Evolutionary conservation across 2,113 vertebrate genomes (phyloP).

Genomic region (Cinclus cinclus): DNA sequence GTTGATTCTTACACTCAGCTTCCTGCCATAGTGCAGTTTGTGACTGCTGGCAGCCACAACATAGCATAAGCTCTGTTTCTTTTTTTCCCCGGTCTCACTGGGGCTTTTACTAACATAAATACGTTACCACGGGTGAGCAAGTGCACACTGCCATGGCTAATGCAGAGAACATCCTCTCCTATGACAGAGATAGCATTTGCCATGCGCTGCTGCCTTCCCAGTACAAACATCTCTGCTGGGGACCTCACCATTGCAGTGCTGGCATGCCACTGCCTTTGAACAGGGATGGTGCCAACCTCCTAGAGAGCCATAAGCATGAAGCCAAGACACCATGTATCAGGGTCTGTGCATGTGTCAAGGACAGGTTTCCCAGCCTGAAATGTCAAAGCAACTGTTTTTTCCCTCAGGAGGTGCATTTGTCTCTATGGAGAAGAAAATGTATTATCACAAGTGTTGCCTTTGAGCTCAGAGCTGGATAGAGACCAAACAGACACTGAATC

Average conservation of each 20-base stretch:
- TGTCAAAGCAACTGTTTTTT: constrained; percentile 21
- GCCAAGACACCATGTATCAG: background rate
- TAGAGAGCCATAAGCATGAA: background rate
- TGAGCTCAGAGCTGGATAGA: constrained; percentile 45
- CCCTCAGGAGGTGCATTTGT: constrained; percentile 49
- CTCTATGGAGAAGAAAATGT: constrained; percentile 51
- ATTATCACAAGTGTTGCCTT: constrained; percentile 50
- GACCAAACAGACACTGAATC: constrained; percentile 33
- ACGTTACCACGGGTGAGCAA: background rate
- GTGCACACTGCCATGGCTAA: background rate
- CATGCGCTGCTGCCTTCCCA: background rate
- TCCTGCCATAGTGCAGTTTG: background rate
- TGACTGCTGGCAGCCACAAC: constrained; percentile 31
- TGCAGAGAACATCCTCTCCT: background rate
- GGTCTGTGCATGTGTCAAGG: constrained; percentile 16
- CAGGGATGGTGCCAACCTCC: background rate
- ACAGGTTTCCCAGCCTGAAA: constrained; percentile 56
- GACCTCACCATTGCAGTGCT: background rate
- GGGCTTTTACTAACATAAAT: background rate
- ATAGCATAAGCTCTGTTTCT: background rate
- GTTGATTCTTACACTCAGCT: background rate
- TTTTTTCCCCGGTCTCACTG: background rate
- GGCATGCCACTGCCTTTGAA: background rate
- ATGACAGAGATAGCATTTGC: background rate
- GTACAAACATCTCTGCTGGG: background rate